Conservation (phyloP, 2,797 vertebrate genomes). For the Lacerta bilineata region DNA sequence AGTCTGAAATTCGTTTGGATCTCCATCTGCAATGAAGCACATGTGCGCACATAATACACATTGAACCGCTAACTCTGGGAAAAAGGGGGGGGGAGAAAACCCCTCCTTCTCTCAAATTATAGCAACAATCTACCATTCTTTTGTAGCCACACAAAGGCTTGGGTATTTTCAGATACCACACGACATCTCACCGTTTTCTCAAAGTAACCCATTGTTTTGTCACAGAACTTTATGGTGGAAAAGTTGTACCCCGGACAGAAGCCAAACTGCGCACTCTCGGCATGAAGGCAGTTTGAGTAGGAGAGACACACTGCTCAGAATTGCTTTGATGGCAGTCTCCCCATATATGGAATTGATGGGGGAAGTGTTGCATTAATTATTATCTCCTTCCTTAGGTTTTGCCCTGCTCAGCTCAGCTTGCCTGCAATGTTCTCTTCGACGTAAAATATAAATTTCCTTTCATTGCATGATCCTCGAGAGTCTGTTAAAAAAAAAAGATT, state of each 20-base stretch:
- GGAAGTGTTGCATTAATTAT: conserved; percentile 55
- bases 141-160: conserved; percentile 75
- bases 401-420: conserved; percentile 33
- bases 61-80: conserved; percentile 75
- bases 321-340: conserved; percentile 53
- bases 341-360: conserved; percentile 34
- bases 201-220: conserved; percentile 65
- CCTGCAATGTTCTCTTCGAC: conserved; percentile 66
- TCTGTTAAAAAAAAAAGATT: conserved; percentile 68
- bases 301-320: conserved; percentile 49
- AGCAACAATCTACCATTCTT: conserved; percentile 76
- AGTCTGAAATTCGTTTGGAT: conserved; percentile 85
- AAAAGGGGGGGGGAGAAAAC: conserved; percentile 49
- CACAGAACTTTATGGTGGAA: conserved; percentile 63
- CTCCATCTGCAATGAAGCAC: conserved; percentile 82
- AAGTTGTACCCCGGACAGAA: conserved; percentile 45
- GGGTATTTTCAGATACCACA: conserved; percentile 74
- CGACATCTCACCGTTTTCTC: conserved; percentile 66
- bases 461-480: conserved; percentile 67
- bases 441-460: conserved; percentile 64
- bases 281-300: conserved; percentile 44
- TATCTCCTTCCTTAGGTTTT: conserved; percentile 46
- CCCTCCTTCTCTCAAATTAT: conserved; percentile 78
- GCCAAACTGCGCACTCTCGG: conserved; percentile 40
- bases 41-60: conserved; percentile 76